Conservation (phyloP, 1,140 invertebrate species). For the Sarcophaga bullata region DNA sequence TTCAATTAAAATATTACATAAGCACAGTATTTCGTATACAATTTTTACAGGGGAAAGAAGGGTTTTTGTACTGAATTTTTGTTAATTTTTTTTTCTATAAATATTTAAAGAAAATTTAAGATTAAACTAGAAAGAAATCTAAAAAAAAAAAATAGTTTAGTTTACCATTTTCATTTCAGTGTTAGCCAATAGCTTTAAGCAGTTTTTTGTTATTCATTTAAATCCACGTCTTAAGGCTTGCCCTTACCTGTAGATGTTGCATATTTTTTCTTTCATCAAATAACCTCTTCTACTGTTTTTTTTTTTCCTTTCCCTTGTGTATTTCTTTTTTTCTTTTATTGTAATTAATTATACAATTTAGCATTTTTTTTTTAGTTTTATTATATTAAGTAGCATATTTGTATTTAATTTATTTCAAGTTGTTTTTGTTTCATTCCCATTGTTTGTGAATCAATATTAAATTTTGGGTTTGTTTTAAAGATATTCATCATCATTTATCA, state of each 20-base stretch:
- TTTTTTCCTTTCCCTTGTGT: too few relatives aligned
- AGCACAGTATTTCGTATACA: too few relatives aligned
- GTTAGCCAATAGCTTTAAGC: too few relatives aligned
- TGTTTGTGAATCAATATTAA: neutral
- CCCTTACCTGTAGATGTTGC: too few relatives aligned
- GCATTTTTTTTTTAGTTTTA: neutral
- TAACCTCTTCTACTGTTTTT: neutral
- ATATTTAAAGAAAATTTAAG: neutral
- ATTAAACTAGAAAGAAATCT: too few relatives aligned
- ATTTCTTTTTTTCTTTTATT: neutral
- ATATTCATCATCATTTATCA: constrained; percentile 25
- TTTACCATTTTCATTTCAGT: too few relatives aligned
- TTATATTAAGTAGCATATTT: constrained; percentile 1
- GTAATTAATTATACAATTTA: neutral
- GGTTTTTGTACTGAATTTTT: neutral
- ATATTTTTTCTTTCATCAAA: neutral
- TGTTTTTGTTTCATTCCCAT: neutral
- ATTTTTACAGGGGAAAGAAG: too few relatives aligned
- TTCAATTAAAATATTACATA: neutral
- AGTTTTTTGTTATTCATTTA: too few relatives aligned
- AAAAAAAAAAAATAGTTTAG: too few relatives aligned
- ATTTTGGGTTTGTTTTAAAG: constrained; percentile 5
- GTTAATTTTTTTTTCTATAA: neutral
- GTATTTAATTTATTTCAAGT: constrained; percentile 23
- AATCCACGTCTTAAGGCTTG: too few relatives aligned